Evolutionary conservation across 2,797 vertebrate species (phyloP).

Genomic region (Spatula versicolor): DNA sequence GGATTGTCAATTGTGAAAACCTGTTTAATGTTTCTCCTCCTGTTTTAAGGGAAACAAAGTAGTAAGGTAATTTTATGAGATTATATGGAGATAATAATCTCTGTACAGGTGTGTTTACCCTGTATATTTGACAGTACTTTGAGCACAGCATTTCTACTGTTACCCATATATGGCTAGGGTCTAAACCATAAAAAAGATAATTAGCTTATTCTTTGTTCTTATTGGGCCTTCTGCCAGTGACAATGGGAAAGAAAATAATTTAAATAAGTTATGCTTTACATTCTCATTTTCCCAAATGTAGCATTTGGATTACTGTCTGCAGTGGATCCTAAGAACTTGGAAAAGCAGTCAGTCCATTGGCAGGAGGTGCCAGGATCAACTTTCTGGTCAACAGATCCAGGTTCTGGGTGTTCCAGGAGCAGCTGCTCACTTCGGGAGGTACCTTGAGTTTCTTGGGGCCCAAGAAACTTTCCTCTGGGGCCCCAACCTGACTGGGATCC

Average conservation of each 20-base stretch:
- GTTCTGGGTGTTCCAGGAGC: neutral
- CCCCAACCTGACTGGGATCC: neutral
- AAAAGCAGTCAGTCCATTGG: neutral
- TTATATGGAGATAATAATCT: neutral
- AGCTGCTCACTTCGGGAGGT: neutral
- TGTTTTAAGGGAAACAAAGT: neutral
- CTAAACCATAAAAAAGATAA: neutral
- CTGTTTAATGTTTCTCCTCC: neutral
- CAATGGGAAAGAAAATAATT: neutral
- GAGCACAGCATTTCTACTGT: neutral
- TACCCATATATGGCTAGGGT: neutral
- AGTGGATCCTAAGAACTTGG: neutral
- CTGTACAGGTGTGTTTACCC: neutral
- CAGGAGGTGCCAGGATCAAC: fast-evolving
- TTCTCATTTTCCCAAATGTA: neutral
- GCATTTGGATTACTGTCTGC: neutral
- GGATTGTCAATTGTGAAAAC: neutral
- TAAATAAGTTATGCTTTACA: neutral
- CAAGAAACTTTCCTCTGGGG: neutral
- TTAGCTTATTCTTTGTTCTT: conserved; percentile 20
- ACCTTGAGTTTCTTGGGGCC: neutral
- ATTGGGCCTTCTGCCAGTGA: neutral
- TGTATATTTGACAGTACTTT: neutral
- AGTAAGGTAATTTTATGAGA: neutral
- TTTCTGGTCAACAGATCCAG: neutral